Conservation (phyloP, 2,888 invertebrate species). For the Drosophila engyochracea region DNA sequence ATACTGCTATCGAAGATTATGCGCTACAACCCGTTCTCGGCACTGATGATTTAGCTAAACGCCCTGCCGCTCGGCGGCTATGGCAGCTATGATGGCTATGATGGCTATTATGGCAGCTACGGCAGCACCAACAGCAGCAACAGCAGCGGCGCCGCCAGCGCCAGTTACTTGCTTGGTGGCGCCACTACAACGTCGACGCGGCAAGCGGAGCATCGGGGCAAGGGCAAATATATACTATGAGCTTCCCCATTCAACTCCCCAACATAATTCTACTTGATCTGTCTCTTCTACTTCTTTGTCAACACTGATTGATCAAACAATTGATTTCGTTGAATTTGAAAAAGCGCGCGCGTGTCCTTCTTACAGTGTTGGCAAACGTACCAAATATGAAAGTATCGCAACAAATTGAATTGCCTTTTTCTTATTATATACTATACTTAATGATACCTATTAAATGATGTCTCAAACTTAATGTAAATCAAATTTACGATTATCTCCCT, state of each 20-base stretch:
- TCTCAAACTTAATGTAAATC: slow-evolving; percentile 69
- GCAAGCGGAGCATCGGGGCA: slow-evolving; percentile 73
- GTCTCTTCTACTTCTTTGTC: slow-evolving; percentile 19
- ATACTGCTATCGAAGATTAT: slow-evolving; percentile 95
- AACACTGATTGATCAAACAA: slow-evolving; percentile 23
- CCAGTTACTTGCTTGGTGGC: slow-evolving; percentile 65
- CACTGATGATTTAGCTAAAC: slow-evolving; percentile 88
- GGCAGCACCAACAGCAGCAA: slow-evolving; percentile 67
- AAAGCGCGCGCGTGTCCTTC: slow-evolving; percentile 4
- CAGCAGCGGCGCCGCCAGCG: slow-evolving; percentile 66
- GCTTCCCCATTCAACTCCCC: slow-evolving; percentile 11
- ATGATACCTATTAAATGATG: slow-evolving; percentile 44
- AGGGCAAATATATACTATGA: slow-evolving; percentile 73
- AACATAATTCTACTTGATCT: slow-evolving; percentile 1
- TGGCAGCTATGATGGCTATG: slow-evolving; percentile 50
- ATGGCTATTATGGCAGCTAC: slow-evolving; percentile 65
- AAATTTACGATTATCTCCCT: slow-evolving; percentile 69
- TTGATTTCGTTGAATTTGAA: slow-evolving; percentile 24
- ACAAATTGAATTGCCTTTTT: slow-evolving; percentile 70
- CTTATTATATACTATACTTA: slow-evolving; percentile 44
- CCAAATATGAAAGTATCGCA: slow-evolving; percentile 49
- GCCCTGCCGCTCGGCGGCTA: slow-evolving; percentile 78
- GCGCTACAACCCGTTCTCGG: slow-evolving; percentile 93
- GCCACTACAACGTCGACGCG: slow-evolving; percentile 69
- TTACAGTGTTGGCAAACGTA: slow-evolving; percentile 60